Base-by-base conservation (phyloP, 2,888 invertebrate species). In the Lasioglossum leucozonium region DNA sequence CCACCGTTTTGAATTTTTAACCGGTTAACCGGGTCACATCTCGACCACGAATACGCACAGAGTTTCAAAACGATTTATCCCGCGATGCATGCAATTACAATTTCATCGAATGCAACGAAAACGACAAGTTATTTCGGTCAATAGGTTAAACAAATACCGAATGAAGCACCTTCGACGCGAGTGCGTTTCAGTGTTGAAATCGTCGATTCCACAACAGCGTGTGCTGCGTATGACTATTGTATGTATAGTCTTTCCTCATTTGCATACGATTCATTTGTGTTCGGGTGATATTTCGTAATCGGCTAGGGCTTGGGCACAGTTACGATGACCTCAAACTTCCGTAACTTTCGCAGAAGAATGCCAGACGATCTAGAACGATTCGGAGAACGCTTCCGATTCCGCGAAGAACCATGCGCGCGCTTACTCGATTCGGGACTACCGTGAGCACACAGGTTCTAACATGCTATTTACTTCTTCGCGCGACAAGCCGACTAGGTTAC, bases 401-500 rank as follows among this genome's bases (percentile, higher is more conserved):
- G 16, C 62, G 75, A 72, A 82, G 62, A 42, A 18, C 71, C 40
- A 2, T 37, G 22, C 30, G 22, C 30, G 22, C 47, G 16, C 71
- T 40, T 30, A 42, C 16, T 55, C 72, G 84, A 62, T 51, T 40
- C 69, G 40, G 22, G 73, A 10, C 37, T 47, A 55, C 40, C 8
- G 34, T 62, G 13, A n/a, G 26, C 42, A 62, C 77, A 55, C 62
- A 62, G 62, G 62, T 62, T 62, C 62, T 62, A 30, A 30, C 62
- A 30, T 16, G 16, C 30, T 30, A 16, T 30, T 62, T 62, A 16
- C 62, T 62, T 62, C 62, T 67, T 78, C 40, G 40, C n/a, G 37
- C 58, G 76, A 55, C 47, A 22, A 79, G 40, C n/a, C 44, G 78
- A 58, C 73, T 87, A 77, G 34, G 76, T 37, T 51, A 77, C 72